Evolutionary conservation across 2,888 invertebrate genomes (phyloP), one percentile per base, ranked within the genome.

Genomic region (Chymomyza procnemis): DNA sequence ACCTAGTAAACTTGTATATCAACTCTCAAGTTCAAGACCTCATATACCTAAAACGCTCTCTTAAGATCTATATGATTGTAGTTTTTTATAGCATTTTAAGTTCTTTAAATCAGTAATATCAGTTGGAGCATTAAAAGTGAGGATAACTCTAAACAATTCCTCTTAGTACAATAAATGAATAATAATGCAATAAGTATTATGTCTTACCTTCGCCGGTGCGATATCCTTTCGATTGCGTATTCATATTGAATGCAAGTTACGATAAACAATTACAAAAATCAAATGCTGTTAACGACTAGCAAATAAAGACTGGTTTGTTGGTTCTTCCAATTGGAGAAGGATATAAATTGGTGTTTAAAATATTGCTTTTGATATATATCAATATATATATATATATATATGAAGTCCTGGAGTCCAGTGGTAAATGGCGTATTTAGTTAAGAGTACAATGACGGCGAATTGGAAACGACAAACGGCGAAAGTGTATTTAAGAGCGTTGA

Each of bases 201-300:
- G 50, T n/a, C 84, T 80, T 85, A 91, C 90, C 90, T 88, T 91
- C 91, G 64, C 91, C 89, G 56, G 89, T 86, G 73, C 91, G 90
- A 82, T 88, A 91, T 76, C 87, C 89, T 74, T 91, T 91, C 67
- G 91, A 88, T 81, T 90, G 91, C 66, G 90, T 88, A 79, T 91
- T 90, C 90, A 91, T 91, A 67, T 76, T 30, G 34, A n/a, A 34
- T 50, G 30, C 22, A 50, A n/a, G 19, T 12, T 46, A n/a, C 22
- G 34, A 26, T 34, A 54, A 41, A 66, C 21, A 59, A 73, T 64
- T 67, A 50, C 30, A 54, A 58, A 85, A 87, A n/a, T n/a, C n/a
- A n/a, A n/a, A 82, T 87, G 85, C 85, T 85, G 85, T 68, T 85
- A 76, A 76, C 74, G 81, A 81, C 81, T 81, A 81, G 81, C 80